phyloP scores from a whole-genome alignment of 2,888 invertebrate species.

The Margaritifera margaritifera region DNA sequence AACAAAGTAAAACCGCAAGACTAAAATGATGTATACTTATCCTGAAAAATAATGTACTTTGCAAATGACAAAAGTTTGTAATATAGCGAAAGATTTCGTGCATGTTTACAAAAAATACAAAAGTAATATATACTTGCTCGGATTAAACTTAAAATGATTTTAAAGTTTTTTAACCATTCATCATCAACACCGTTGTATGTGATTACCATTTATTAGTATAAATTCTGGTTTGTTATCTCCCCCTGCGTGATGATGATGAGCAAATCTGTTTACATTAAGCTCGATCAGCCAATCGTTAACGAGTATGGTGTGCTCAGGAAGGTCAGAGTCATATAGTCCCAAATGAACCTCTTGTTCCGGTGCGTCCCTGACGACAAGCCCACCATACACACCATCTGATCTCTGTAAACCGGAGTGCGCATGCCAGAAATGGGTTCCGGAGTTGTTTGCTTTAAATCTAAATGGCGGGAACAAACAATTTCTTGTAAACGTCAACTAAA shows the following conservation, averaged over 20 bases:
- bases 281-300: constrained; percentile 89
- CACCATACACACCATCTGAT: constrained; percentile 58
- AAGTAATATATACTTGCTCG: background rate
- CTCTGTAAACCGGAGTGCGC: constrained; percentile 59
- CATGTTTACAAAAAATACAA: background rate
- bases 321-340: constrained; percentile 89
- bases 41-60: no score
- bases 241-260: constrained; percentile 85
- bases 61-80: no score
- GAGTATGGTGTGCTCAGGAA: constrained; percentile 89
- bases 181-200: background rate
- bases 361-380: constrained; percentile 51
- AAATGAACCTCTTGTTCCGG: constrained; percentile 91
- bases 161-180: background rate
- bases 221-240: constrained; percentile 89
- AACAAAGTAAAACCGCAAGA: no score
- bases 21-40: no score
- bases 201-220: constrained; percentile 84
- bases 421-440: constrained; percentile 67
- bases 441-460: constrained; percentile 56
- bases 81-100: no score
- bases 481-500: background rate
- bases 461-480: background rate
- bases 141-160: background rate
- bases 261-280: constrained; percentile 82